These are phyloP conservation scores for Microdon myrmicae DNA, from an alignment of 2,888 invertebrate genomes.

Conservation along the genomic window DNA sequence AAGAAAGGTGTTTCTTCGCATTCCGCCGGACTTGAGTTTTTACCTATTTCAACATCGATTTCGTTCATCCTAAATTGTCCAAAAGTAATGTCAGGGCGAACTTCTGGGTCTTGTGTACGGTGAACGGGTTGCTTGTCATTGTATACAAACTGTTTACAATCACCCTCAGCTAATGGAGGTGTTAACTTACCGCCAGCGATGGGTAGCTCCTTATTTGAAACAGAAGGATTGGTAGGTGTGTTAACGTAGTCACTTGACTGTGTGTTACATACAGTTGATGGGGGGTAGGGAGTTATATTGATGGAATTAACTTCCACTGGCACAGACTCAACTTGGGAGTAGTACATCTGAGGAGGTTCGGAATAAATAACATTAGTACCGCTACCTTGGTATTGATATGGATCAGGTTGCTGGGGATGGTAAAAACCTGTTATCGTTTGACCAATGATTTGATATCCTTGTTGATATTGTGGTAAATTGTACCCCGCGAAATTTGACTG, in stretches of 20 bases:
- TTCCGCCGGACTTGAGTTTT: slow-evolving; percentile 40
- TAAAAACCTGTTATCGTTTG: slow-evolving; percentile 59
- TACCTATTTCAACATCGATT: slow-evolving; percentile 59
- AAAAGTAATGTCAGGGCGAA: slow-evolving; percentile 62
- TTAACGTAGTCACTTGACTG: slow-evolving; percentile 34
- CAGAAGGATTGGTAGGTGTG: slow-evolving; percentile 38
- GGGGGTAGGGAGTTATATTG: slow-evolving; percentile 39
- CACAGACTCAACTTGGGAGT: slow-evolving; percentile 37
- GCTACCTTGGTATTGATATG: slow-evolving; percentile 56
- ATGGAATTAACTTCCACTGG: slow-evolving; percentile 28
- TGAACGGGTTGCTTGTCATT: slow-evolving; percentile 11
- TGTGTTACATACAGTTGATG: slow-evolving; percentile 48
- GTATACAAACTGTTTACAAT: not conserved
- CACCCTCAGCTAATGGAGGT: slow-evolving; percentile 2
- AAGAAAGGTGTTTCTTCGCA: not conserved
- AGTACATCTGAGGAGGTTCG: slow-evolving; percentile 51
- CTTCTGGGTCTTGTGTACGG: slow-evolving; percentile 55
- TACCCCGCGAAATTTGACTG: slow-evolving; percentile 44
- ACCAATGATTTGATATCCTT: slow-evolving; percentile 58
- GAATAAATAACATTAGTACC: slow-evolving; percentile 52
- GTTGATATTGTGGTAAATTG: slow-evolving; percentile 57
- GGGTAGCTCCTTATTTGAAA: slow-evolving; percentile 37
- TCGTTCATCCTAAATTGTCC: slow-evolving; percentile 64
- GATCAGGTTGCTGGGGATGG: slow-evolving; percentile 48
- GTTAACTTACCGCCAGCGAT: slow-evolving; percentile 30